phyloP scores from a whole-genome alignment of 2,113 vertebrate genomes.

The Taxidea taxus region DNA sequence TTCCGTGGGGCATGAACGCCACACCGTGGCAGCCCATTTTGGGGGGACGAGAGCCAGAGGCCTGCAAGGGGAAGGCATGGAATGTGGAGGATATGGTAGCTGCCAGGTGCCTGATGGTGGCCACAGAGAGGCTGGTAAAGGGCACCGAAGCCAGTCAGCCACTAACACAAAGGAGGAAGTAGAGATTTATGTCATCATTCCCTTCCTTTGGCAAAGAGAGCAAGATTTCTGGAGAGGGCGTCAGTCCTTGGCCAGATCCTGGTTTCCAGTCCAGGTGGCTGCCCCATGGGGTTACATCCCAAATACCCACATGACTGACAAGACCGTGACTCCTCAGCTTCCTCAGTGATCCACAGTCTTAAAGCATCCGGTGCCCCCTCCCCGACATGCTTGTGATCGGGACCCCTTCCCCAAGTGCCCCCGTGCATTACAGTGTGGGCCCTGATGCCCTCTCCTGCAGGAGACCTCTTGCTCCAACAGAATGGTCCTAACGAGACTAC shows the following conservation, averaged over 20 bases:
- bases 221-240: background rate
- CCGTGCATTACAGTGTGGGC: background rate
- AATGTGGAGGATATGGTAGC: accelerated
- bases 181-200: accelerated
- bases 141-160: no score
- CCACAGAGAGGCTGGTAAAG: background rate
- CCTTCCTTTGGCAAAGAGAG: background rate
- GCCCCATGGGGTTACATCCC: accelerated
- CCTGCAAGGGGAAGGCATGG: accelerated
- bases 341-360: background rate
- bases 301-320: accelerated
- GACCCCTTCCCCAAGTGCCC: no score
- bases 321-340: accelerated
- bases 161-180: background rate
- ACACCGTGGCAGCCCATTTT: no score
- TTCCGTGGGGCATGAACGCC: background rate
- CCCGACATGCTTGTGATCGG: background rate
- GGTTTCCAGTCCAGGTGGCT: background rate
- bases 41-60: no score
- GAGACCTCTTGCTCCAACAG: background rate
- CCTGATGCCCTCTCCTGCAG: no score
- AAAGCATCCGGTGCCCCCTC: background rate
- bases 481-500: background rate
- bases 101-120: accelerated
- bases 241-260: background rate